Base-by-base conservation (phyloP, 2,113 vertebrate species). In the Halcyon senegalensis region DNA sequence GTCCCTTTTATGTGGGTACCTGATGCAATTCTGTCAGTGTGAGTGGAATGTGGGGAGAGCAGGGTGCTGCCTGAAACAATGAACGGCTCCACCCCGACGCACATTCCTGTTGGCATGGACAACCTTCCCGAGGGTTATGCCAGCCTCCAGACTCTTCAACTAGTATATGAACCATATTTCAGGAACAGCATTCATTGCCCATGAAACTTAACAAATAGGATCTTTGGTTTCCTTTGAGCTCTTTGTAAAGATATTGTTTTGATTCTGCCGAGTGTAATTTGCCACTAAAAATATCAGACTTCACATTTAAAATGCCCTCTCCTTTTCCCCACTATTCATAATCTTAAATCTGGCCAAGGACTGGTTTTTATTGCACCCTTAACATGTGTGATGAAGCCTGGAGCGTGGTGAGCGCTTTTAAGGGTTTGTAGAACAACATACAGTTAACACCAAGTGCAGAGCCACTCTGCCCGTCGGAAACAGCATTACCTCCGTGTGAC, bases 61-160 rank as follows among this genome's bases (percentile, higher is more conserved):
- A 66, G 46, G 27, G 12, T 19, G 39, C 2, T 80, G 64, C 35
- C 82, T 46, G 30, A 80, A 91, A 50, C 58, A 37, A 68, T 20
- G 56, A 67, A 43, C 8, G 44, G 17, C 67, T 56, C 28, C 76
- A 31, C 27, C 30, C 19, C 43, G 24, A 0, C 4, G 39, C 53
- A n/a, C 48, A 2, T 16, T 46, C 39, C 48, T 72, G 30, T 19
- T 28, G 16, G 16, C 0, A 0, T 9, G 10, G 75, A 33, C 10
- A 37, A 43, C 30, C 44, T 69, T 85, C 37, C 63, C 55, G 64
- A 25, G 24, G 55, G 27, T 0, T 74, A n/a, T 14, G 50, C 21
- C 46, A 46, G 13, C 13, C 64, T 72, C n/a, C 35, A 63, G 39
- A 56, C 28, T 43, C 82, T 53, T 33, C 19, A 31, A 39, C 25